Base-by-base conservation (phyloP, 92 coral and sea anemone genomes). In the Ricordea florida region DNA sequence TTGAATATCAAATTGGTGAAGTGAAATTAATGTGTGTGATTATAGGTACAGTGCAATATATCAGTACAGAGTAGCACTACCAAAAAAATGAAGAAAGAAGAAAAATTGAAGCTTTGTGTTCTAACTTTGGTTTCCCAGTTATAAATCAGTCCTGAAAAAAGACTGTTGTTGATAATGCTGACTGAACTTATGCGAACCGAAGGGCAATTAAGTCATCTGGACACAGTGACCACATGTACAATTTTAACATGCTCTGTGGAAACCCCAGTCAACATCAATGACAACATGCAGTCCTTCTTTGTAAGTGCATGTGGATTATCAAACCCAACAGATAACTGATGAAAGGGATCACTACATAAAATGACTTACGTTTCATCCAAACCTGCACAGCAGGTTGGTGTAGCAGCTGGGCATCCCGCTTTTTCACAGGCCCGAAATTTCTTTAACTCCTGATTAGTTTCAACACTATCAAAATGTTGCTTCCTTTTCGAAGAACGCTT, bases 301-400 rank as follows among this genome's bases (percentile, higher is more conserved):
- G n/a, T n/a, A n/a, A n/a, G n/a, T n/a, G n/a, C n/a, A n/a, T n/a
- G n/a, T n/a, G n/a, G n/a, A n/a, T n/a, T n/a, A n/a, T n/a, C n/a
- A n/a, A n/a, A n/a, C n/a, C n/a, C n/a, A n/a, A n/a, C n/a, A n/a
- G n/a, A n/a, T n/a, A n/a, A n/a, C n/a, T n/a, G n/a, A n/a, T n/a
- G n/a, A 2, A 26, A 26, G n/a, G n/a, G 10, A 5, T 13, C 18
- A 10, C 6, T 61, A n/a, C 29, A 6, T 27, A 6, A 15, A 0
- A 6, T 4, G 23, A 41, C 92, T 80, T 35, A 94, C 98, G 92
- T 92, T 58, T 88, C 89, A 56, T 87, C 91, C 49, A 84, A 70
- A 25, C 81, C 85, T n/a, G 98, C 90, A 80, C 93, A 92, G 57
- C 98, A 94, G 5, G 53, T 74, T 13, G 98, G 98, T 45, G 78